Percentiles rank a stretch among this genome's conserved stretches.
These are phyloP conservation scores for Phalanger gymnotis DNA, from an alignment of 2,797 vertebrate species.

Conservation along the genomic window DNA sequence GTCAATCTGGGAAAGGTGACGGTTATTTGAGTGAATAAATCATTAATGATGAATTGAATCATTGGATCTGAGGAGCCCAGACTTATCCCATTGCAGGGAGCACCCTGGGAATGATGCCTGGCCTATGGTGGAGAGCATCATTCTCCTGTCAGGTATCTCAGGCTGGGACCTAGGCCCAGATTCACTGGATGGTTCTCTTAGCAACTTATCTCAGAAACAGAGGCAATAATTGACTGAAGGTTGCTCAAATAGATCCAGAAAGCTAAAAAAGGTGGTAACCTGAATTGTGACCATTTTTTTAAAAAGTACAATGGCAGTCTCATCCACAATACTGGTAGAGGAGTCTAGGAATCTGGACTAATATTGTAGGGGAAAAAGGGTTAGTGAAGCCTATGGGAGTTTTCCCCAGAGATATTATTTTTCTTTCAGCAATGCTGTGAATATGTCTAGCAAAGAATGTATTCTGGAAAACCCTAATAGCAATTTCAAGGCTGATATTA, in stretches of 20 bases:
- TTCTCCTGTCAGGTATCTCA: constrained; percentile 9
- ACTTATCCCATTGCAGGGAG: constrained; percentile 34
- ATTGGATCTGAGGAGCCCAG: constrained; percentile 29
- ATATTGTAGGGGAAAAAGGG: background rate
- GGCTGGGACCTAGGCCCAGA: background rate
- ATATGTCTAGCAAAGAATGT: constrained; percentile 57
- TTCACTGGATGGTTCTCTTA: background rate
- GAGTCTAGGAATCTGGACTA: background rate
- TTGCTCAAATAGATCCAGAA: background rate
- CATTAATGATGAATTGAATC: constrained; percentile 61
- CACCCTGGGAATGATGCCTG: background rate
- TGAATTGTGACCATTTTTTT: background rate
- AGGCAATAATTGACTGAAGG: background rate
- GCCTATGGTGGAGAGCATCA: background rate
- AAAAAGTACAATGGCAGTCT: background rate
- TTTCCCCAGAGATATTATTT: constrained; percentile 35
- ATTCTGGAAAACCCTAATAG: constrained; percentile 29
- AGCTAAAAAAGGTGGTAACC: background rate
- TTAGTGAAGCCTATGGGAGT: background rate
- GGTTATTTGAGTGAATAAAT: constrained; percentile 57
- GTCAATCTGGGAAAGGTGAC: constrained; percentile 44
- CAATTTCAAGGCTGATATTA: constrained; percentile 36
- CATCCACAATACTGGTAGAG: background rate
- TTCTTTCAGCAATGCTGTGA: background rate
- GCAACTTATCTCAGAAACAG: background rate